Conservation (phyloP, 2,888 invertebrate genomes). For the Lagria hirta region DNA sequence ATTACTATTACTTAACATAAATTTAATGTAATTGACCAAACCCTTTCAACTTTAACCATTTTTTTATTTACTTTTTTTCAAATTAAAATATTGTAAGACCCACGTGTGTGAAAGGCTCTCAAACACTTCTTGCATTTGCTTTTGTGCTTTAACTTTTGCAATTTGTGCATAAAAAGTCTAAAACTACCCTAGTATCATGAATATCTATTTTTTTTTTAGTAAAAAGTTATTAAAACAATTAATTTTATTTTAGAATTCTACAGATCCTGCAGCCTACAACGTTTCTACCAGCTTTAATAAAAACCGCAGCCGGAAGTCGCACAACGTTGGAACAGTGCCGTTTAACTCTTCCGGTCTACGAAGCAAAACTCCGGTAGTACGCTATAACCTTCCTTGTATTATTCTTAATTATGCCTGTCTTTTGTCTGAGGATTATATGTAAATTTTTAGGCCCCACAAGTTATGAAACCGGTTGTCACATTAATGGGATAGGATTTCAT, state of each 20-base stretch:
- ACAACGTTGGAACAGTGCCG: slow-evolving; percentile 38
- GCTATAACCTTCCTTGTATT: slow-evolving; percentile 31
- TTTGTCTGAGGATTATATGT: background rate
- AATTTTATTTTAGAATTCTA: slow-evolving; percentile 4
- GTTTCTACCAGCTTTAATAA: slow-evolving; percentile 35
- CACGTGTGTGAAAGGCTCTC: no score
- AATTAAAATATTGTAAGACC: no score
- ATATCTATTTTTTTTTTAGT: no score
- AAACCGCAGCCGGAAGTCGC: slow-evolving; percentile 37
- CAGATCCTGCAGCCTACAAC: slow-evolving; percentile 30
- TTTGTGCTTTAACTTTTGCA: no score
- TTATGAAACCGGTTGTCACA: slow-evolving; percentile 20
- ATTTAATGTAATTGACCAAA: no score
- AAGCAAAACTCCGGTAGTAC: slow-evolving; percentile 19
- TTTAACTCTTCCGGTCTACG: slow-evolving; percentile 35
- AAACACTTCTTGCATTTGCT: no score
- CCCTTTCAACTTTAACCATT: no score
- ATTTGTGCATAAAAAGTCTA: no score
- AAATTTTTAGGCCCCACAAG: slow-evolving; percentile 30
- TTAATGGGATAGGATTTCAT: slow-evolving; percentile 16
- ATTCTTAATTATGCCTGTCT: background rate
- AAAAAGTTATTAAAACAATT: background rate
- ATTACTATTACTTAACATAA: no score
- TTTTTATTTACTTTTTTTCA: no score
- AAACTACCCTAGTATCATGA: no score